Evolutionary conservation across 2,113 vertebrate species (phyloP).

Genomic region (Arvicanthis niloticus): DNA sequence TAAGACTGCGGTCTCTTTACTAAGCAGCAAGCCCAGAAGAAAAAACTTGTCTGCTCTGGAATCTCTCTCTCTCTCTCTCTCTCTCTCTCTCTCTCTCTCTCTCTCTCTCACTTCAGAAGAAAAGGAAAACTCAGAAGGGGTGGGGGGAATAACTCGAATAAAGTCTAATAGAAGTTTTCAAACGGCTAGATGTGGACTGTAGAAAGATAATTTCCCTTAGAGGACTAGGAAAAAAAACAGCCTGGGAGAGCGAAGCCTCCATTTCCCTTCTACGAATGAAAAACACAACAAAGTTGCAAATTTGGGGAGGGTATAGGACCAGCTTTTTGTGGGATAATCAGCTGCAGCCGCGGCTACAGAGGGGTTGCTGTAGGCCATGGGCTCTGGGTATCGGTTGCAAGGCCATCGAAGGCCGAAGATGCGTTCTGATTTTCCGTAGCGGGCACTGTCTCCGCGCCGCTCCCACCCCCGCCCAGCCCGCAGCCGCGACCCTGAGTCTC

Average conservation of each 20-base stretch:
- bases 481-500: conserved; percentile 83
- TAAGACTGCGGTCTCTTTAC: conserved; percentile 81
- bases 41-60: conserved; percentile 72
- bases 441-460: not conserved
- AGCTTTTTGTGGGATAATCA: not conserved
- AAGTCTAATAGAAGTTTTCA: not conserved
- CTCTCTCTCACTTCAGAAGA: conserved; percentile 61
- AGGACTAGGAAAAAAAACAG: not conserved
- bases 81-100: not conserved
- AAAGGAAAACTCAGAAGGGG: not conserved
- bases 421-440: not conserved
- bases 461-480: conserved; percentile 67
- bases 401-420: not conserved
- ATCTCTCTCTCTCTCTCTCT: not conserved
- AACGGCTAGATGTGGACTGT: rapidly evolving
- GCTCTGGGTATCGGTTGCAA: no score
- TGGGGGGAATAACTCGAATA: not conserved
- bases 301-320: rapidly evolving
- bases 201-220: rapidly evolving
- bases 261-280: not conserved
- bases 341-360: rapidly evolving
- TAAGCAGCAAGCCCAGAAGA: conserved; percentile 74
- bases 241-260: rapidly evolving
- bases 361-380: not conserved
- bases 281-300: not conserved